phyloP scores from a whole-genome alignment of 2,888 invertebrate genomes.

The Chymomyza amoena region DNA sequence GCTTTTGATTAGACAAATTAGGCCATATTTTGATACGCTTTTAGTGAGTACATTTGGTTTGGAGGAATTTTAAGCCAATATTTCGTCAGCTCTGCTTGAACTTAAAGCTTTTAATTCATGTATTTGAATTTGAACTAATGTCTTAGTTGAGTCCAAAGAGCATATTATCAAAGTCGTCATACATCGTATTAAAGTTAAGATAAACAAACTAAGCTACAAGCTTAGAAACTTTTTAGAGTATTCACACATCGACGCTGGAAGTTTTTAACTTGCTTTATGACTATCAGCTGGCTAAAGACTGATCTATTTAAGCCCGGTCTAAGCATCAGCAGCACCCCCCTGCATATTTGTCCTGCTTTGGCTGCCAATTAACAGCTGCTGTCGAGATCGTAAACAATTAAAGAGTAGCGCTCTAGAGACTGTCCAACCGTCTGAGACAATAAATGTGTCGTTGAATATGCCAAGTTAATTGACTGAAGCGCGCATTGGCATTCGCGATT shows the following conservation, averaged over 20 bases:
- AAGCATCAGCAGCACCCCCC: background rate
- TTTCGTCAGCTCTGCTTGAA: no score
- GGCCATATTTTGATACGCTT: background rate
- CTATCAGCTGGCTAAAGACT: background rate
- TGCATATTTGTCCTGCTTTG: slow-evolving; percentile 30
- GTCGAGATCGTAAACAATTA: slow-evolving; percentile 44
- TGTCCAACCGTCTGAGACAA: slow-evolving; percentile 25
- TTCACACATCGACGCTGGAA: slow-evolving; percentile 32
- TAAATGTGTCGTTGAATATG: slow-evolving; percentile 26
- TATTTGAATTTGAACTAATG: no score
- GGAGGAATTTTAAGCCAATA: background rate
- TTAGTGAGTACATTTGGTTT: background rate
- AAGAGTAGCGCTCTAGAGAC: slow-evolving; percentile 27
- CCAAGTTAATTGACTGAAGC: slow-evolving; percentile 41
- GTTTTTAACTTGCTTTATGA: slow-evolving; percentile 34
- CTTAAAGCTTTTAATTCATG: no score
- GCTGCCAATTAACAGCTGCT: background rate
- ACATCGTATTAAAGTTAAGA: no score
- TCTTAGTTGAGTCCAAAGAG: no score
- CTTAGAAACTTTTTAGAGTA: slow-evolving; percentile 14
- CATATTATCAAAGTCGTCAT: no score
- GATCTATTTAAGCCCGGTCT: slow-evolving; percentile 30
- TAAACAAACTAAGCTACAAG: no score
- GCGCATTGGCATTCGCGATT: slow-evolving; percentile 38
- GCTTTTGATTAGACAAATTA: slow-evolving; percentile 5